phyloP scores from a whole-genome alignment of 1,140 invertebrate genomes.

The Babylonia areolata region DNA sequence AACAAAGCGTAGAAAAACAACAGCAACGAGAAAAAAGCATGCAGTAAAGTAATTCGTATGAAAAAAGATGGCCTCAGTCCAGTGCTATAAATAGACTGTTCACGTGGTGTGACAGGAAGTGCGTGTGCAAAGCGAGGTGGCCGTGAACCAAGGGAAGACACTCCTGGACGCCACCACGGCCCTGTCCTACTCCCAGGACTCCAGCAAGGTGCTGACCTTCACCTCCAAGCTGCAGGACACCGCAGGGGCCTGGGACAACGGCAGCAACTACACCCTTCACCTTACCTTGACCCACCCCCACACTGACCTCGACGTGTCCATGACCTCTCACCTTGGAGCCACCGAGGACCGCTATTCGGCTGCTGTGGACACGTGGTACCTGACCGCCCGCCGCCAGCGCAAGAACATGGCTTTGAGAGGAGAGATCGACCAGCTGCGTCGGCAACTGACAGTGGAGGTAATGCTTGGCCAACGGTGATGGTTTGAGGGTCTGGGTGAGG shows the following conservation, averaged over 20 bases:
- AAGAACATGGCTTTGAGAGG: constrained; percentile 63
- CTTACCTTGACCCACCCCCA: constrained; percentile 63
- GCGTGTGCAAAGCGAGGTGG: constrained; percentile 52
- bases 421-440: constrained; percentile 65
- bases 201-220: constrained; percentile 66
- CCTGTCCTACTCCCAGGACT: constrained; percentile 65
- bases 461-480: no score
- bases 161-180: constrained; percentile 66
- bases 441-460: constrained; percentile 60
- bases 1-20: neutral
- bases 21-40: neutral
- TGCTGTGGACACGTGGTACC: constrained; percentile 59
- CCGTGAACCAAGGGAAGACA: constrained; percentile 48
- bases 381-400: constrained; percentile 52
- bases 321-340: constrained; percentile 56
- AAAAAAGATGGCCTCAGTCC: neutral
- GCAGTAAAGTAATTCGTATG: neutral
- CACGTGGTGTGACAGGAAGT: constrained; percentile 42
- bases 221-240: constrained; percentile 64
- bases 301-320: constrained; percentile 62
- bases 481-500: no score
- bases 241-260: constrained; percentile 46
- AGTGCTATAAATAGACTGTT: neutral
- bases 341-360: constrained; percentile 52
- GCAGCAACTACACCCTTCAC: constrained; percentile 58